Evolutionary conservation across 64 coral and sea anemone genomes (phyloP).

Genomic region (Actinia equina): DNA sequence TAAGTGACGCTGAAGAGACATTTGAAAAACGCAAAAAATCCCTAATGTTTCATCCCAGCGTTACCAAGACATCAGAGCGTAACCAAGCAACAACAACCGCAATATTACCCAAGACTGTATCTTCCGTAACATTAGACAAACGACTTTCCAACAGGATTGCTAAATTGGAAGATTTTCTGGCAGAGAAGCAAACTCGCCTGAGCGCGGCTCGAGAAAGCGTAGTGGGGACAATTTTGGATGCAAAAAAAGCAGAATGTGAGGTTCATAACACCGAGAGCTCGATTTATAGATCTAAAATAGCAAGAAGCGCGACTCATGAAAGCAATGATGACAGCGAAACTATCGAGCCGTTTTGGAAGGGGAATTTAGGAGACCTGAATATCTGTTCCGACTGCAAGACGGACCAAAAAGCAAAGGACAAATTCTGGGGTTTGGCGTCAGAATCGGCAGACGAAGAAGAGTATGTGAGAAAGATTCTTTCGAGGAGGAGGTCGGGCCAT

Average conservation of each 20-base stretch:
- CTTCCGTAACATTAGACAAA: neutral
- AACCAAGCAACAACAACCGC: neutral
- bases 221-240: neutral
- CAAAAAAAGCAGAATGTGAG: neutral
- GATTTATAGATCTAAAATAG: neutral
- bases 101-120: neutral
- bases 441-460: constrained; percentile 20
- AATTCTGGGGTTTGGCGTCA: constrained; percentile 1
- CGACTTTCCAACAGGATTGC: neutral
- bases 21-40: neutral
- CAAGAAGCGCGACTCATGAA: neutral
- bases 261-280: constrained; percentile 1
- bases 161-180: neutral
- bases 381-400: neutral
- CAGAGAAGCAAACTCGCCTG: neutral
- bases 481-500: neutral
- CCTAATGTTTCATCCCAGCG: neutral
- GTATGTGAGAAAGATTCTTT: neutral
- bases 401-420: neutral
- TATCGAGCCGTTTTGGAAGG: too few species aligned
- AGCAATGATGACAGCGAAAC: neutral
- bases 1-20: neutral
- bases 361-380: neutral
- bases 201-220: neutral
- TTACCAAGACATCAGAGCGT: neutral